Conservation (phyloP, 2,888 invertebrate genomes). For the Eristalis intricaria region DNA sequence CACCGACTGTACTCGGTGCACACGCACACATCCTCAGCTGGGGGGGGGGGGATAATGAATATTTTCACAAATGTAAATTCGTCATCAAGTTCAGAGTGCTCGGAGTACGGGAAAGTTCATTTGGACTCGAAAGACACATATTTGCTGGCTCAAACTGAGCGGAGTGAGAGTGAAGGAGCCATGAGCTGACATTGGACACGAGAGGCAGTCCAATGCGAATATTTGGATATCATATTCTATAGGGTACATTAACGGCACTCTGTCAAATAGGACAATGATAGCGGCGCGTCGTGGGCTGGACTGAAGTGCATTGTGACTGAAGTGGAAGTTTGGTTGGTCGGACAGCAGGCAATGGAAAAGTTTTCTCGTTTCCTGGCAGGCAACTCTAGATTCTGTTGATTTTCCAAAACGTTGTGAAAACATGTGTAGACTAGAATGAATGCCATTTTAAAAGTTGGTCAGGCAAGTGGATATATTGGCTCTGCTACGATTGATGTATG, state of each 20-base stretch:
- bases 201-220: neutral
- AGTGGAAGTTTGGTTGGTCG: neutral
- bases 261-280: neutral
- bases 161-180: neutral
- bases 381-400: neutral
- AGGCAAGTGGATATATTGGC: neutral
- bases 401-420: neutral
- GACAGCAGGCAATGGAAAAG: neutral
- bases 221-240: neutral
- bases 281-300: neutral
- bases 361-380: neutral
- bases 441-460: neutral
- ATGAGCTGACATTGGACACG: conserved; percentile 25
- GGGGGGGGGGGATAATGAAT: neutral
- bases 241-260: conserved; percentile 4
- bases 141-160: conserved; percentile 13
- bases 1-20: neutral
- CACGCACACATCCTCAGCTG: neutral
- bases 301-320: neutral
- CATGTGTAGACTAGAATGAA: neutral
- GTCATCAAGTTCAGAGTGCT: conserved; percentile 8
- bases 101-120: neutral
- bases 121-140: conserved; percentile 26
- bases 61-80: conserved; percentile 24
- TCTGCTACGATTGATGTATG: neutral